phyloP scores from a whole-genome alignment of 2,888 invertebrate species.

The Neoitamus cyanurus region DNA sequence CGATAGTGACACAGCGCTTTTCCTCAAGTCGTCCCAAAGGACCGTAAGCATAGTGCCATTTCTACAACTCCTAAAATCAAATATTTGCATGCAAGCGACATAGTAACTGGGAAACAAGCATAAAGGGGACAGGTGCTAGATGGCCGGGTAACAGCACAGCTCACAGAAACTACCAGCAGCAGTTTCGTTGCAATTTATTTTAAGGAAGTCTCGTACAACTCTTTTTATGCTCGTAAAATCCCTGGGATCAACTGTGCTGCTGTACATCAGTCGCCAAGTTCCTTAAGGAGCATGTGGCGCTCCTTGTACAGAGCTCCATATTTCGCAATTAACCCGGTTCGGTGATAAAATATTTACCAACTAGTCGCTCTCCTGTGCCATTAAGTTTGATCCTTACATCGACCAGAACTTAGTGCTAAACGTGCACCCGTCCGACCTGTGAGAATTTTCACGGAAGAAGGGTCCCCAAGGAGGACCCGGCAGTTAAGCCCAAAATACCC shows the following conservation, averaged over 20 bases:
- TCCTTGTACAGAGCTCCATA: neutral
- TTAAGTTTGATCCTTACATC: conserved; percentile 22
- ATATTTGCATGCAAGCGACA: conserved; percentile 3
- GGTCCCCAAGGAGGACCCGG: neutral
- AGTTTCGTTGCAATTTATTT: conserved; percentile 3
- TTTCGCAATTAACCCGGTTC: conserved; percentile 38
- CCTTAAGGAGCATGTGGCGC: conserved; percentile 1
- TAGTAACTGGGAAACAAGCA: neutral
- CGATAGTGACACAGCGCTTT: neutral
- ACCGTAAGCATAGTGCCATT: neutral
- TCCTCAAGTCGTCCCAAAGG: neutral
- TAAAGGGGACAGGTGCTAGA: neutral
- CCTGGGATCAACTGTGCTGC: neutral
- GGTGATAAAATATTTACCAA: conserved; percentile 29
- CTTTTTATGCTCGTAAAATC: conserved; percentile 10
- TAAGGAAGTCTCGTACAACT: neutral
- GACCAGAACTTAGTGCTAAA: neutral
- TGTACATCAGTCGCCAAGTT: neutral
- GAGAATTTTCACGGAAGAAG: conserved; percentile 6
- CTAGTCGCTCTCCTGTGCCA: neutral
- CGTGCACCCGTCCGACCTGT: neutral
- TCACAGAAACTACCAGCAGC: neutral
- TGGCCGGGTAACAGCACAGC: neutral
- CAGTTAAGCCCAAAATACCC: conserved; percentile 23
- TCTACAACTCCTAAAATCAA: neutral